These are phyloP conservation scores for Melikaiella ostensackeni DNA, from an alignment of 2,888 invertebrate species.

Conservation along the genomic window DNA sequence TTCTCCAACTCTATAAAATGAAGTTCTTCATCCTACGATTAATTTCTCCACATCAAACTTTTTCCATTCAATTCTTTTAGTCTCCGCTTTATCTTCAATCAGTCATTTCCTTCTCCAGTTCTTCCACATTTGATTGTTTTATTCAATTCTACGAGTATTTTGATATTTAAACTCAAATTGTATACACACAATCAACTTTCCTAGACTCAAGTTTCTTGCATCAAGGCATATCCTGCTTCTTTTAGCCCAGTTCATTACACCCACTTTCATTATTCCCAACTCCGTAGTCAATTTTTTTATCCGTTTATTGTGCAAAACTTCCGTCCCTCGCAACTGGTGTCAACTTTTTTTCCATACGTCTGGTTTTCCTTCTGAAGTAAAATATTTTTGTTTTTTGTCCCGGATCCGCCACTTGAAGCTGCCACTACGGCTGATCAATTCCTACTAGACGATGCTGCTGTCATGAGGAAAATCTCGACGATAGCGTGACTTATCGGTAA, in stretches of 20 bases:
- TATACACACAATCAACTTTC: not conserved
- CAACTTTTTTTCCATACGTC: not conserved
- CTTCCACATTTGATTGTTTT: too few species aligned
- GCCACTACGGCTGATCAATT: constrained; percentile 2
- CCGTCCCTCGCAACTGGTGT: too few species aligned
- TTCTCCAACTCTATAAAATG: too few species aligned
- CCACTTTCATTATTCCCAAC: not conserved
- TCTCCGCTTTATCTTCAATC: too few species aligned
- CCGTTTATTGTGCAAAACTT: not conserved
- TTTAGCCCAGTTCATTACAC: not conserved
- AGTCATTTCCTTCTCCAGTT: too few species aligned
- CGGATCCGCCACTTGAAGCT: not conserved
- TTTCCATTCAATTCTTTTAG: too few species aligned
- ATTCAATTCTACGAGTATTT: too few species aligned
- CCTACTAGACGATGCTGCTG: not conserved
- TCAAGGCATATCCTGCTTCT: not conserved
- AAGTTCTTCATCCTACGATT: too few species aligned
- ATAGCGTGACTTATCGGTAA: constrained; percentile 32
- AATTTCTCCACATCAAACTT: too few species aligned
- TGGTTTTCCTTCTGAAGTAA: not conserved
- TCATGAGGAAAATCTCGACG: constrained; percentile 21
- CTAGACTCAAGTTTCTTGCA: not conserved
- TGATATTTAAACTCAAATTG: not conserved
- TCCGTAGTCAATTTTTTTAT: not conserved
- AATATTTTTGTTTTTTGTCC: constrained; percentile 3